These are phyloP conservation scores for Anthopleura sola DNA, from an alignment of 64 coral and sea anemone species.

Conservation along the genomic window DNA sequence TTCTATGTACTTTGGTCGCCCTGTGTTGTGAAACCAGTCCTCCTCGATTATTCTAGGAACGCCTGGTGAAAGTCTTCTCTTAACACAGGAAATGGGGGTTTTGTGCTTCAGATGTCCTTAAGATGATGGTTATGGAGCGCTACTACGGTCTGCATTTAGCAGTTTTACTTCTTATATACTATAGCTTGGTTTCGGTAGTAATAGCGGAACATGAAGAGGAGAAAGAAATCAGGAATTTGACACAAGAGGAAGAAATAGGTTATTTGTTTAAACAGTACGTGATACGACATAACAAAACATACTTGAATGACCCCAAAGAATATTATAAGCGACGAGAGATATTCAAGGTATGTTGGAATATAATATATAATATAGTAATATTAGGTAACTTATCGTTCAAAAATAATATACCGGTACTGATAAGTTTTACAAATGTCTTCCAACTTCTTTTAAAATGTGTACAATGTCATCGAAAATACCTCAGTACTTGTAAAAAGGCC, in stretches of 20 bases:
- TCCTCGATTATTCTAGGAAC: neutral
- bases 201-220: neutral
- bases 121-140: neutral
- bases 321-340: constrained; percentile 41
- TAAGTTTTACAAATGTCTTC: too few relatives aligned
- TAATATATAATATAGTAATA: neutral
- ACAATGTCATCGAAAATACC: too few relatives aligned
- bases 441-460: too few relatives aligned
- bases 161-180: neutral
- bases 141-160: neutral
- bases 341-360: constrained; percentile 48
- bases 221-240: neutral
- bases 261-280: constrained; percentile 51
- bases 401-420: neutral
- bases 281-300: constrained; percentile 48
- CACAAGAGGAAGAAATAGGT: neutral
- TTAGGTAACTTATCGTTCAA: neutral
- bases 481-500: too few relatives aligned
- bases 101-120: too few relatives aligned
- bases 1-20: too few relatives aligned
- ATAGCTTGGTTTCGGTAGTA: neutral
- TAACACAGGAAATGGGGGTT: neutral
- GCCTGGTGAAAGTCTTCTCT: neutral
- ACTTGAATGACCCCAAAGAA: constrained; percentile 51
- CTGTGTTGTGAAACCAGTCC: neutral